These are phyloP conservation scores for Sericinus montela DNA, from an alignment of 2,888 invertebrate species.

Conservation along the genomic window DNA sequence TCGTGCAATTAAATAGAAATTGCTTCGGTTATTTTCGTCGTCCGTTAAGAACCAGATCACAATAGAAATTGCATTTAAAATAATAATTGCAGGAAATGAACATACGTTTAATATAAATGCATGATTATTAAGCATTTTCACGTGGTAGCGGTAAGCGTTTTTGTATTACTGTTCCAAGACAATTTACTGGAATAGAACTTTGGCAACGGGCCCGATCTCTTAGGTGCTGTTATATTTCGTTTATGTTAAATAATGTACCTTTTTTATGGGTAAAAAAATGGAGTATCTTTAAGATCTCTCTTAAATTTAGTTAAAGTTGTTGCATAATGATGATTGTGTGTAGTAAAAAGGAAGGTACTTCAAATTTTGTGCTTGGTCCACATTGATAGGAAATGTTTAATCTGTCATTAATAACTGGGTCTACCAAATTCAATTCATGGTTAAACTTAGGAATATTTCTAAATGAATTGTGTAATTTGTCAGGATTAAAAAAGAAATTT, in stretches of 20 bases:
- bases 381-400: too few relatives aligned
- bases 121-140: conserved; percentile 10
- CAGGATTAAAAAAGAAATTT: too few relatives aligned
- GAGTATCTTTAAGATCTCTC: too few relatives aligned
- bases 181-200: conserved; percentile 9
- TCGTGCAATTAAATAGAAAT: neutral
- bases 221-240: conserved; percentile 7
- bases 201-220: conserved; percentile 13
- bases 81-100: conserved; percentile 16
- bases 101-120: conserved; percentile 13
- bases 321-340: too few relatives aligned
- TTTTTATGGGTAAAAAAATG: too few relatives aligned
- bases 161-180: neutral
- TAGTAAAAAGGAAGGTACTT: too few relatives aligned
- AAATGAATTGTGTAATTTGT: too few relatives aligned
- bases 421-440: too few relatives aligned
- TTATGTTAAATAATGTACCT: conserved; percentile 9
- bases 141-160: neutral
- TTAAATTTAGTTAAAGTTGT: too few relatives aligned
- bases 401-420: too few relatives aligned
- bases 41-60: neutral
- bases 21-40: conserved; percentile 5
- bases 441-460: too few relatives aligned
- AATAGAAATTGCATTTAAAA: neutral
- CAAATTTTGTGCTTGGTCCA: too few relatives aligned